phyloP scores from a whole-genome alignment of 2,113 vertebrate genomes.

The Chinchilla lanigera region DNA sequence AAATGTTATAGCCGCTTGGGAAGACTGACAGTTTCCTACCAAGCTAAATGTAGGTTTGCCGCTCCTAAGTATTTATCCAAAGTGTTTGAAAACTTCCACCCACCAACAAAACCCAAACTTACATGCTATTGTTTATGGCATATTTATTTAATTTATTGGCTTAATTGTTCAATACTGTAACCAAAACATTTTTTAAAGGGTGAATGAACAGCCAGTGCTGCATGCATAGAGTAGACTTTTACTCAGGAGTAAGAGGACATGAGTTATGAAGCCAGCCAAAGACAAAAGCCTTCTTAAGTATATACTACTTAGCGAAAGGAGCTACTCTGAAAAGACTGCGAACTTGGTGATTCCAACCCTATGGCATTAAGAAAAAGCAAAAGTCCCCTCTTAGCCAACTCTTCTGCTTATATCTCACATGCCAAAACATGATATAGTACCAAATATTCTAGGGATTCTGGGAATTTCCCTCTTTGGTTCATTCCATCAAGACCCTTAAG shows the following conservation, averaged over 20 bases:
- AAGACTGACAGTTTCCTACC: not conserved
- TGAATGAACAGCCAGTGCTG: not conserved
- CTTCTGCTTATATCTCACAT: not conserved
- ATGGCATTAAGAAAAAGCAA: not conserved
- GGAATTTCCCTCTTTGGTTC: not conserved
- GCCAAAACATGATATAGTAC: no score
- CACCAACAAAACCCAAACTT: not conserved
- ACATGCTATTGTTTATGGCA: not conserved
- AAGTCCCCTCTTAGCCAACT: not conserved
- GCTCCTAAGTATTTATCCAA: not conserved
- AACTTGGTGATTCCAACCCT: not conserved
- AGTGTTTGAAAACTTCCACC: not conserved
- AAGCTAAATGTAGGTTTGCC: not conserved
- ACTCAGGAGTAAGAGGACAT: not conserved
- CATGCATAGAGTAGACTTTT: not conserved
- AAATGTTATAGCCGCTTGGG: not conserved
- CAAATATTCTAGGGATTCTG: not conserved
- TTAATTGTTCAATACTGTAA: not conserved
- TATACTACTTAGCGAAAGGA: not conserved
- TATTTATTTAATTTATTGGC: not conserved
- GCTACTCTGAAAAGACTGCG: not conserved
- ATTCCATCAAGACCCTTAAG: not conserved
- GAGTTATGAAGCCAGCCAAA: not conserved
- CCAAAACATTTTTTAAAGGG: not conserved
- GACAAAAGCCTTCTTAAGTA: not conserved